phyloP scores from a whole-genome alignment of 2,113 vertebrate genomes.

The Coracopsis vasa region DNA sequence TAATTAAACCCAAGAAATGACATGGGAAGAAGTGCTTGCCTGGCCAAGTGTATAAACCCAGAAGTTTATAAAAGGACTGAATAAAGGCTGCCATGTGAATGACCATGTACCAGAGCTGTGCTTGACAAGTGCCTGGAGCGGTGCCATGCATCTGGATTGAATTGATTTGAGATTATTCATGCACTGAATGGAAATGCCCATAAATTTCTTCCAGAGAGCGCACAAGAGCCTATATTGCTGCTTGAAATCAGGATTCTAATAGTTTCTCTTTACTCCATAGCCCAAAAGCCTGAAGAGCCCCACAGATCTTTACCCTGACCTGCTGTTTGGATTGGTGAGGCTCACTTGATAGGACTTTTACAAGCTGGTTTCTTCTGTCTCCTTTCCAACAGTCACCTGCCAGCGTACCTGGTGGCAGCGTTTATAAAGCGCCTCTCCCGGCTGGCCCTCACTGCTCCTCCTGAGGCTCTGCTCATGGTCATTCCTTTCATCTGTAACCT shows the following conservation, averaged over 20 bases:
- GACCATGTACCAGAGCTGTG: accelerated
- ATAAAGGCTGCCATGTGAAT: not conserved
- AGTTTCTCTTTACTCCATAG: not conserved
- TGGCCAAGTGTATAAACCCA: not conserved
- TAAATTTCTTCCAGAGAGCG: not conserved
- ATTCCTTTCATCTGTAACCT: constrained; percentile 94
- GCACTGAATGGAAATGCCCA: not conserved
- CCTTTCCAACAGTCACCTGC: constrained; percentile 82
- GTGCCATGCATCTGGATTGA: not conserved
- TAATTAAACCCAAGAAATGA: not conserved
- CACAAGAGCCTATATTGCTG: not conserved
- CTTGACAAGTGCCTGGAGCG: not conserved
- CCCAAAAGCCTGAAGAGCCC: not conserved
- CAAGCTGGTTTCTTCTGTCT: not conserved
- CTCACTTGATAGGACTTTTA: not conserved
- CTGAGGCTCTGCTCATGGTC: constrained; percentile 85
- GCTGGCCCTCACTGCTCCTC: constrained; percentile 87
- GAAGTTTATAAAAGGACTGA: not conserved
- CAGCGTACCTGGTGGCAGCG: constrained; percentile 89
- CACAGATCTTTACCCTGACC: accelerated
- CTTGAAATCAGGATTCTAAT: not conserved
- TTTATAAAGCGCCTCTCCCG: constrained; percentile 91
- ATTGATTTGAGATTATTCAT: not conserved
- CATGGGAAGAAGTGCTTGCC: not conserved
- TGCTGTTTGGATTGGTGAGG: not conserved